Conservation (phyloP, 1,140 invertebrate genomes). For the Brachionus manjavacas region DNA sequence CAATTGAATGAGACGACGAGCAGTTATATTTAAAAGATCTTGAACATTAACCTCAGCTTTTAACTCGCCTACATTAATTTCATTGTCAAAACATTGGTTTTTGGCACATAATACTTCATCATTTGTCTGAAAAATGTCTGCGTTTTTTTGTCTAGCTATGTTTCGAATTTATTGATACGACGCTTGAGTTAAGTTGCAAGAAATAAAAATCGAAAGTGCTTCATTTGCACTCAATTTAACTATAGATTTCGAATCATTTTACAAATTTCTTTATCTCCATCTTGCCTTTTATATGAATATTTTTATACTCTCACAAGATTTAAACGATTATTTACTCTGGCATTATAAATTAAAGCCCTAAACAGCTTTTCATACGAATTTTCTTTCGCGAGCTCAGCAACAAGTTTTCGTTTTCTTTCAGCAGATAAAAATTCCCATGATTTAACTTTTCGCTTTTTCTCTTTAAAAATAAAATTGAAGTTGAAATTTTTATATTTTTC, state of each 20-base stretch:
- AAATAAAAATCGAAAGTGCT: neutral
- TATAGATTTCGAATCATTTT: neutral
- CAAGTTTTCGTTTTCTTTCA: neutral
- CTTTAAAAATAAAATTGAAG: neutral
- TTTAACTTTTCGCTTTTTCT: neutral
- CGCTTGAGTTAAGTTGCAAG: neutral
- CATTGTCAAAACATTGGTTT: neutral
- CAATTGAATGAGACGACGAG: neutral
- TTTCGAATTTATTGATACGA: neutral
- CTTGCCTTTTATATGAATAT: neutral
- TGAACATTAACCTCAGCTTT: neutral
- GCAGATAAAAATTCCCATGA: neutral
- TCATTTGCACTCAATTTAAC: neutral
- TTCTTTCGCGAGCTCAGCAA: neutral
- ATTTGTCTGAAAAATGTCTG: neutral
- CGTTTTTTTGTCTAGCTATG: neutral
- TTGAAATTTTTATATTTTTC: no score
- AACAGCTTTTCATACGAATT: neutral
- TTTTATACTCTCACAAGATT: neutral
- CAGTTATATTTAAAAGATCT: neutral
- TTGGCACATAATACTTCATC: neutral
- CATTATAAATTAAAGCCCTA: neutral
- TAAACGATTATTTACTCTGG: neutral
- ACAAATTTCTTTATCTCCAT: neutral
- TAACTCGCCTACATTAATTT: neutral